Evolutionary conservation across 2,113 vertebrate species (phyloP).

Genomic region (Pontoporia blainvillei): DNA sequence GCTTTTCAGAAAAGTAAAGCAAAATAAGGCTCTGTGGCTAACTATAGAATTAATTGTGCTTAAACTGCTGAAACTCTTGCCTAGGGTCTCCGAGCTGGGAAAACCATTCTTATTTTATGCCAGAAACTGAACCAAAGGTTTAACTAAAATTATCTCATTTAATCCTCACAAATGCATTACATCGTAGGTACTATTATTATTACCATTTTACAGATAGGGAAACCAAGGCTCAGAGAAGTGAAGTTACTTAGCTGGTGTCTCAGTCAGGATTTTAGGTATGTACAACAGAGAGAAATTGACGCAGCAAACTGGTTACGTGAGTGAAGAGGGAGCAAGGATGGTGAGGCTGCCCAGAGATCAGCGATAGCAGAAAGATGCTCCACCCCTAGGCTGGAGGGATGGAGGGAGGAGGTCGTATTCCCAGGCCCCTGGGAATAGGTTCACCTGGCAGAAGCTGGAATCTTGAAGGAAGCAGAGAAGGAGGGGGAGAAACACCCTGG

Average conservation of each 20-base stretch:
- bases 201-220: neutral
- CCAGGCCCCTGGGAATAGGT: neutral
- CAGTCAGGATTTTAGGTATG: neutral
- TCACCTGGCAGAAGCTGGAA: neutral
- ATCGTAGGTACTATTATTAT: neutral
- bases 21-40: neutral
- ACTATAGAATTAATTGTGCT: neutral
- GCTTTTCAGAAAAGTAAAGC: neutral
- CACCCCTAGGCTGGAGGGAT: neutral
- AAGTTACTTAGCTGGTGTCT: neutral
- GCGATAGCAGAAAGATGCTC: neutral
- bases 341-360: neutral
- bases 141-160: neutral
- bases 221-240: neutral
- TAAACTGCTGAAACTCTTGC: neutral
- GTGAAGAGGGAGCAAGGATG: neutral
- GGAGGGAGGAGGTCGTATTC: neutral
- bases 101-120: neutral
- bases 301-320: neutral
- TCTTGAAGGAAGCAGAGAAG: neutral
- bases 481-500: too few relatives aligned
- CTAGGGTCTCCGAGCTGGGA: neutral
- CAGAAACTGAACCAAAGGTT: neutral
- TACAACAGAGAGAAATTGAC: neutral
- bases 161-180: neutral